Evolutionary conservation across 2,113 vertebrate genomes (phyloP).

Genomic region (Furnarius figulus): DNA sequence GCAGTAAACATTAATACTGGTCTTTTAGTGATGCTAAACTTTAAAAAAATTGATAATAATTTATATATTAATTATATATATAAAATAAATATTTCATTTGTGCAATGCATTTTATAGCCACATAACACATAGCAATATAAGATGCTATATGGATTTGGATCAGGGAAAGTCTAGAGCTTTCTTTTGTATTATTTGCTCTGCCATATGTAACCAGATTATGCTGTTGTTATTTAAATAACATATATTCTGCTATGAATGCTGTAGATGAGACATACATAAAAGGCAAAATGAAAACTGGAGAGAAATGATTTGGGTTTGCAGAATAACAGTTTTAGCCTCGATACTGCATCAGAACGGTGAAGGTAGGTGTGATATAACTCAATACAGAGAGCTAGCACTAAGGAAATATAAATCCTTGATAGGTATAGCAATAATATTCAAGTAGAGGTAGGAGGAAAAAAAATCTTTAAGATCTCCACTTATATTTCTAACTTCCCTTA

Average conservation of each 20-base stretch:
- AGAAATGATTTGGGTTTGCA: neutral
- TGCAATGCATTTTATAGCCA: neutral
- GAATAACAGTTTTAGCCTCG: neutral
- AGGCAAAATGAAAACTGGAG: neutral
- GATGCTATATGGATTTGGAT: neutral
- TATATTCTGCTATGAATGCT: neutral
- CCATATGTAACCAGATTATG: neutral
- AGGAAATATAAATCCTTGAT: neutral
- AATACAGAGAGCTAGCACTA: neutral
- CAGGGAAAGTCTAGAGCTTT: neutral
- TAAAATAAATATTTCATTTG: neutral
- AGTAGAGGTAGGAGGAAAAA: neutral
- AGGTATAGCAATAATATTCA: neutral
- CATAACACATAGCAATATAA: neutral
- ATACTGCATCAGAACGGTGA: neutral
- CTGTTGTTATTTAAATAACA: neutral
- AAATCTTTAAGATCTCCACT: neutral
- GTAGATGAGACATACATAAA: neutral
- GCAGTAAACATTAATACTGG: neutral
- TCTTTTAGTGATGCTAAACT: neutral
- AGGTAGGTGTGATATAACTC: neutral
- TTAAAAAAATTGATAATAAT: neutral
- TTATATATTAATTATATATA: neutral
- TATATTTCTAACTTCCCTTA: neutral
- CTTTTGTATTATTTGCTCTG: neutral